These are phyloP conservation scores for Corythoichthys haematopterus DNA, from an alignment of 2,113 vertebrate genomes.

Conservation along the genomic window DNA sequence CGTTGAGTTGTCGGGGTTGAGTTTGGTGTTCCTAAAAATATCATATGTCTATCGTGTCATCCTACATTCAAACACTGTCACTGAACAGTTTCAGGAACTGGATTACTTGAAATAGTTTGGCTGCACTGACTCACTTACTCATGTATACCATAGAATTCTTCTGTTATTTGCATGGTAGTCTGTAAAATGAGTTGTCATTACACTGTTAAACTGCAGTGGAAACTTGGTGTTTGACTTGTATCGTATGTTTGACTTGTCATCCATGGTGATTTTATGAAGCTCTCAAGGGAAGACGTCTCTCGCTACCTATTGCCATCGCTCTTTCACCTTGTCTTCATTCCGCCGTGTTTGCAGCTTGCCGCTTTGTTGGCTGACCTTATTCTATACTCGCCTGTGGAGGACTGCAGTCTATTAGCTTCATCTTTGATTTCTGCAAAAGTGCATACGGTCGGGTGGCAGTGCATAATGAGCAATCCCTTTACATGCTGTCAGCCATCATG, in stretches of 20 bases:
- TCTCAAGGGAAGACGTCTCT: conserved; percentile 18
- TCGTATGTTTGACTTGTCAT: background rate
- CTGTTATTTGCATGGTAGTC: background rate
- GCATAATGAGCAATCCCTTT: background rate
- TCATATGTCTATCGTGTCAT: background rate
- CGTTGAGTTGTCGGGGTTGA: background rate
- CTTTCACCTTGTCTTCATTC: conserved; percentile 18
- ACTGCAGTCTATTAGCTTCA: conserved; percentile 12
- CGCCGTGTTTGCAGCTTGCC: background rate
- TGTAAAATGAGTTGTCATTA: background rate
- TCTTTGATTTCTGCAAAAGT: conserved; percentile 1
- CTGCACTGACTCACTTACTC: background rate
- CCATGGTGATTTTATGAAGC: conserved; percentile 32
- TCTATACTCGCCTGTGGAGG: background rate
- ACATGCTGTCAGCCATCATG: background rate
- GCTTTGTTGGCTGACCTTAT: conserved; percentile 29
- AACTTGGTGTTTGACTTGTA: background rate
- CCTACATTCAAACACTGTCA: background rate
- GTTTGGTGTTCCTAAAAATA: background rate
- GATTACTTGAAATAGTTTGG: background rate
- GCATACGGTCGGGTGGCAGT: background rate
- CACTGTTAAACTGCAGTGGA: background rate
- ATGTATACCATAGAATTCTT: background rate
- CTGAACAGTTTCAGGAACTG: background rate
- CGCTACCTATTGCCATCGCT: conserved; percentile 22